Evolutionary conservation across 1,140 invertebrate species (phyloP).

Genomic region (Himalopsyche phryganea): DNA sequence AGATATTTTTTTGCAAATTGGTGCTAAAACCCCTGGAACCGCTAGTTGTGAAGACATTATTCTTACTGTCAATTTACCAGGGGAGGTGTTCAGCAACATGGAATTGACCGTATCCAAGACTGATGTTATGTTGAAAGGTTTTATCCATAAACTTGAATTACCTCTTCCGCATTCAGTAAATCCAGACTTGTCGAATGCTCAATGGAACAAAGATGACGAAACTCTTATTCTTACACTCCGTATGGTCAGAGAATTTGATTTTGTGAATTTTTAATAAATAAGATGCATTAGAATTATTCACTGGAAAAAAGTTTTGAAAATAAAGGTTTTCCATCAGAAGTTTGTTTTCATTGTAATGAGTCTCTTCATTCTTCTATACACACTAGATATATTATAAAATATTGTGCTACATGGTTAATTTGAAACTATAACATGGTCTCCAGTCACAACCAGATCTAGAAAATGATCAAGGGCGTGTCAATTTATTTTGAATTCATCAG

Average conservation of each 20-base stretch:
- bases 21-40: constrained; percentile 74
- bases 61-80: constrained; percentile 68
- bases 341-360: too few relatives aligned
- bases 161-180: constrained; percentile 76
- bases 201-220: constrained; percentile 68
- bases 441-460: too few relatives aligned
- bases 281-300: not conserved
- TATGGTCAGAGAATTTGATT: constrained; percentile 74
- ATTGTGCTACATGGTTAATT: too few relatives aligned
- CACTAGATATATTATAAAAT: too few relatives aligned
- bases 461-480: too few relatives aligned
- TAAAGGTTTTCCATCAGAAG: too few relatives aligned
- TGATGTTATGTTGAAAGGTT: constrained; percentile 61
- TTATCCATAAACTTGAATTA: constrained; percentile 66
- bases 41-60: constrained; percentile 84
- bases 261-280: constrained; percentile 75
- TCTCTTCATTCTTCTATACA: too few relatives aligned
- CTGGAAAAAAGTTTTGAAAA: too few relatives aligned
- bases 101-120: constrained; percentile 68
- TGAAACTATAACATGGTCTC: too few relatives aligned
- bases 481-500: too few relatives aligned
- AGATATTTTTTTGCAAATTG: constrained; percentile 80
- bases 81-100: constrained; percentile 61
- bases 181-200: constrained; percentile 72
- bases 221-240: constrained; percentile 67